Conservation (phyloP, 2,888 invertebrate species). For the Euproctis similis region DNA sequence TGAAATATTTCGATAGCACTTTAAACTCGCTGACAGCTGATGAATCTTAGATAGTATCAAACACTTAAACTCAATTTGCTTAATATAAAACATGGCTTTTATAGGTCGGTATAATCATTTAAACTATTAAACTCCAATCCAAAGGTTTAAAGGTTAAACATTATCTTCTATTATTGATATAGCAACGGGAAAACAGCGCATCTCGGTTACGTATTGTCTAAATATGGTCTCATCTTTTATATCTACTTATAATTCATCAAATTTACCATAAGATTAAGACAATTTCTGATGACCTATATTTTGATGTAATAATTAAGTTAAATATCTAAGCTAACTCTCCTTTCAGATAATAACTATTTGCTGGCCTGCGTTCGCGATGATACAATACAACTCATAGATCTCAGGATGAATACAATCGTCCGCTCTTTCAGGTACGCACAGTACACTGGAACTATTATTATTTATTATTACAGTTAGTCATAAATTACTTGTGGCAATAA, state of each 20-base stretch:
- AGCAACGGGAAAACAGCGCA: constrained; percentile 32
- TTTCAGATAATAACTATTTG: constrained; percentile 90
- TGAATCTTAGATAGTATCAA: constrained; percentile 31
- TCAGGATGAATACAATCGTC: constrained; percentile 94
- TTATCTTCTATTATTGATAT: constrained; percentile 32
- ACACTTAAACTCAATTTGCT: constrained; percentile 32
- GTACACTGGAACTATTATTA: constrained; percentile 12
- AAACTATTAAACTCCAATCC: constrained; percentile 27
- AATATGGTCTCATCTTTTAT: constrained; percentile 18
- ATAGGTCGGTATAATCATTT: constrained; percentile 26
- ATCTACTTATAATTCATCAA: too few species aligned
- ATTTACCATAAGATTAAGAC: too few species aligned
- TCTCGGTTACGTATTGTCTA: constrained; percentile 25
- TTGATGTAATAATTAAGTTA: too few species aligned
- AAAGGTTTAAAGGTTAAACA: constrained; percentile 41
- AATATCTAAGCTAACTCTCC: constrained; percentile 25
- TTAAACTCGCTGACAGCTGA: constrained; percentile 30
- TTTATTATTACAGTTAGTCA: too few species aligned
- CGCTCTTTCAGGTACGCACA: constrained; percentile 86
- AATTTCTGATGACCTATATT: too few species aligned
- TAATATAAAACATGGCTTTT: constrained; percentile 37
- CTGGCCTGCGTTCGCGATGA: constrained; percentile 96
- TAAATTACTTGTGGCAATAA: constrained; percentile 8
- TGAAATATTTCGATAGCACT: constrained; percentile 30
- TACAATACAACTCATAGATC: constrained; percentile 94